phyloP scores from a whole-genome alignment of 37 sponge, comb jelly and placozoan genomes.

The Cliona cf. orientalis region DNA sequence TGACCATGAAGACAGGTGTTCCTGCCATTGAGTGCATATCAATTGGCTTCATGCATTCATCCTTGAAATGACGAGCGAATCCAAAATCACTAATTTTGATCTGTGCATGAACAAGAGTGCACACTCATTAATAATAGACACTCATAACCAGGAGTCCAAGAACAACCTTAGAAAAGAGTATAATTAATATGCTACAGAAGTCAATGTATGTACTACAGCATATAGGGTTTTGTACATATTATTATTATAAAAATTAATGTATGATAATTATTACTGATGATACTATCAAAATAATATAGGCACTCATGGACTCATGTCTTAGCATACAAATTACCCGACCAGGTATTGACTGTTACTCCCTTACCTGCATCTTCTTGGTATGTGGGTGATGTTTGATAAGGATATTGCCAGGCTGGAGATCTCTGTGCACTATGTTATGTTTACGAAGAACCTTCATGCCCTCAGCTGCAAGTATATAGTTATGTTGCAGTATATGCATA shows the following conservation, averaged over 20 bases:
- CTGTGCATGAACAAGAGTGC: too few species aligned
- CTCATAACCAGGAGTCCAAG: too few species aligned
- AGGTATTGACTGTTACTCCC: neutral
- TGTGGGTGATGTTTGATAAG: conserved; percentile 65
- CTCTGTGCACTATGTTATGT: conserved; percentile 84
- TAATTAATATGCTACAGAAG: too few species aligned
- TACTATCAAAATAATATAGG: neutral
- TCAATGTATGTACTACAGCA: neutral
- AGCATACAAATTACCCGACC: neutral
- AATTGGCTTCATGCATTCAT: conserved; percentile 57
- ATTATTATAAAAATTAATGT: neutral
- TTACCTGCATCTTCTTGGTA: conserved; percentile 62
- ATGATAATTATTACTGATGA: neutral
- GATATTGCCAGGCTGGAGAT: conserved; percentile 89
- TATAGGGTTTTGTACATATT: neutral
- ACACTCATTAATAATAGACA: too few species aligned
- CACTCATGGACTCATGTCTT: neutral
- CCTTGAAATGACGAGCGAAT: conserved; percentile 81
- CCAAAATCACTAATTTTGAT: conserved; percentile 93
- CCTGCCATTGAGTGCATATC: conserved; percentile 84
- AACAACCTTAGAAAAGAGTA: neutral
- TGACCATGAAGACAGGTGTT: conserved; percentile 93
- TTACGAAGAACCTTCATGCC: conserved; percentile 80
- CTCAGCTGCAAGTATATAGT: conserved; percentile 31
- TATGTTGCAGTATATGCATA: too few species aligned